Evolutionary conservation across 2,888 invertebrate species (phyloP).

Genomic region (Xestobium rufovillosum): DNA sequence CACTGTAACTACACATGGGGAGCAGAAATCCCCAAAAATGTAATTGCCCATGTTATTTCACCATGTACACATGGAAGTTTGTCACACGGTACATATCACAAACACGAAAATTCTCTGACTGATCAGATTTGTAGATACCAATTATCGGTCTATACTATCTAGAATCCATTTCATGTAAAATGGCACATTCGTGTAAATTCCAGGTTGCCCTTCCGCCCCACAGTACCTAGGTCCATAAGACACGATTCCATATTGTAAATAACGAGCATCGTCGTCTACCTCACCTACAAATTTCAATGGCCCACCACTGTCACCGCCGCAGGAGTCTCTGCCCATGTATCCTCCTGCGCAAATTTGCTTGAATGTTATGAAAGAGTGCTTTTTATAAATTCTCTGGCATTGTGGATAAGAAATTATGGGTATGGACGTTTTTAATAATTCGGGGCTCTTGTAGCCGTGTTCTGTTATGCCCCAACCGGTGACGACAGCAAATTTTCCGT

Average conservation of each 20-base stretch:
- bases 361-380: slow-evolving; percentile 25
- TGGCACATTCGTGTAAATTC: slow-evolving; percentile 58
- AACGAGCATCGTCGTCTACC: slow-evolving; percentile 38
- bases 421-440: slow-evolving; percentile 42
- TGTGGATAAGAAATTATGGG: slow-evolving; percentile 36
- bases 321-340: slow-evolving; percentile 52
- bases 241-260: slow-evolving; percentile 49
- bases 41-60: no score
- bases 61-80: no score
- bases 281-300: slow-evolving; percentile 47
- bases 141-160: slow-evolving; percentile 42
- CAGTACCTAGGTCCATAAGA: slow-evolving; percentile 44
- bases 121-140: no score
- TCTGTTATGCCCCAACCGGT: slow-evolving; percentile 72
- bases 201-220: slow-evolving; percentile 51
- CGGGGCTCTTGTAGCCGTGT: slow-evolving; percentile 39
- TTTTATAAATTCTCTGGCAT: slow-evolving; percentile 32
- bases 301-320: slow-evolving; percentile 62
- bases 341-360: slow-evolving; percentile 60
- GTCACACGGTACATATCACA: no score
- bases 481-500: slow-evolving; percentile 50
- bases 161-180: slow-evolving; percentile 59
- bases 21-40: no score
- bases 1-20: no score
- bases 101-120: no score